Percentiles rank a stretch among this genome's conserved stretches.
Evolutionary conservation across 2,888 invertebrate species (phyloP).

Genomic region (Cephus runcator): DNA sequence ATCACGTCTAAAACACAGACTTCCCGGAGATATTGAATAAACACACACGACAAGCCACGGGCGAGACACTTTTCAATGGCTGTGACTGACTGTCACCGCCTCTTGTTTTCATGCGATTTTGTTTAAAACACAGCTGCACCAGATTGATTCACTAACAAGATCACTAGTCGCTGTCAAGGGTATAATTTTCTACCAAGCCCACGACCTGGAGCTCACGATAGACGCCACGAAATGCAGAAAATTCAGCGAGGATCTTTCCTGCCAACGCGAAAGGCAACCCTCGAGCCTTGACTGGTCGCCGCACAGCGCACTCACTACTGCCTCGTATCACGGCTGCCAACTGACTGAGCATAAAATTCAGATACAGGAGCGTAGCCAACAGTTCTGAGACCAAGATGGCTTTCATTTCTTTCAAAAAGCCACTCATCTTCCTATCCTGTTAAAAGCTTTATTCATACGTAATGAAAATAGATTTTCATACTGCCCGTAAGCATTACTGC

Average conservation of each 20-base stretch:
- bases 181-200: neutral
- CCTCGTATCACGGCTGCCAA: conserved; percentile 37
- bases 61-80: conserved; percentile 44
- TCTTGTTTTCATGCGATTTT: conserved; percentile 35
- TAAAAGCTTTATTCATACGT: neutral
- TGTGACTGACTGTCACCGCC: conserved; percentile 37
- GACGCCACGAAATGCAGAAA: conserved; percentile 10
- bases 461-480: neutral
- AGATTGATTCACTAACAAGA: neutral
- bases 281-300: conserved; percentile 46
- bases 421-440: neutral
- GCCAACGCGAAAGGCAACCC: conserved; percentile 46
- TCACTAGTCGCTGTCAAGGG: neutral
- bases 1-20: neutral
- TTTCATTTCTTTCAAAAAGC: neutral
- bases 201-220: conserved; percentile 3
- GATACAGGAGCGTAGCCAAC: conserved; percentile 11
- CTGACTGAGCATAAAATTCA: conserved; percentile 33
- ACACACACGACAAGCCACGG: conserved; percentile 17
- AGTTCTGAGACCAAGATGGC: neutral
- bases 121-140: conserved; percentile 1
- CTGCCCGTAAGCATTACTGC: neutral
- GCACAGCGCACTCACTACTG: conserved; percentile 44
- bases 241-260: conserved; percentile 7
- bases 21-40: conserved; percentile 4